Base-by-base conservation (phyloP, 2,888 invertebrate species). In the Synanthedon formicaeformis region DNA sequence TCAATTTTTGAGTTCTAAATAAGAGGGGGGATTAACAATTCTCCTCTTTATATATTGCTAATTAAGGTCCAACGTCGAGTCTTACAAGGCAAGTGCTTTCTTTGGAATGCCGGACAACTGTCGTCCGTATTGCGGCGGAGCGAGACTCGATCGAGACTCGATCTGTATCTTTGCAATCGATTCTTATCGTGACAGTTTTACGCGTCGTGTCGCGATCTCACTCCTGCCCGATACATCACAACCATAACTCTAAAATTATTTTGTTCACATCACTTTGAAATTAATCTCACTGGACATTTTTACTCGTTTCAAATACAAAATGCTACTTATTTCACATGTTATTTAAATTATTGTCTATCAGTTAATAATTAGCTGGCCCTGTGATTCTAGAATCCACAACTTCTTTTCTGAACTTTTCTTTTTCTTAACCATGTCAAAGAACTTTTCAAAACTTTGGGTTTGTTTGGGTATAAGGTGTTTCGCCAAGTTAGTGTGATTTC, bases 181-280 rank as follows among this genome's bases (percentile, higher is more conserved):
- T 82, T 71, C 73, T 75, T 80, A 85, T 84, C 83, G 65, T 64
- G 84, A 79, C 82, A 83, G 79, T 79, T 84, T 82, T 80, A 83
- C 81, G 81, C 81, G 77, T 74, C 71, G 70, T 64, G 70, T 77
- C 73, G 69, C 71, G 65, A 71, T 73, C 75, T 49, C 49, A 49
- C 49, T 49, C 49, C 34, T 34, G 34, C 34, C 18, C 49, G 49
- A 49, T 16, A 18, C 18, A 49, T 49, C 49, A 18, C 13, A 14
- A n/a, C 13, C 45, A 45, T 45, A 45, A 45, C 13, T 45, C 45
- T 8, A 45, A 14, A 45, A n/a, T 45, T 45, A 45, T 45, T 45
- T 45, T 45, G 13, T 45, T 13, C 45, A 45, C 45, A 14, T 45
- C 45, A 45, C 14, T n/a, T 45, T 45, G 45, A 45, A 45, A 45